Evolutionary conservation across 2,113 vertebrate species (phyloP).

Genomic region (Garra rufa): DNA sequence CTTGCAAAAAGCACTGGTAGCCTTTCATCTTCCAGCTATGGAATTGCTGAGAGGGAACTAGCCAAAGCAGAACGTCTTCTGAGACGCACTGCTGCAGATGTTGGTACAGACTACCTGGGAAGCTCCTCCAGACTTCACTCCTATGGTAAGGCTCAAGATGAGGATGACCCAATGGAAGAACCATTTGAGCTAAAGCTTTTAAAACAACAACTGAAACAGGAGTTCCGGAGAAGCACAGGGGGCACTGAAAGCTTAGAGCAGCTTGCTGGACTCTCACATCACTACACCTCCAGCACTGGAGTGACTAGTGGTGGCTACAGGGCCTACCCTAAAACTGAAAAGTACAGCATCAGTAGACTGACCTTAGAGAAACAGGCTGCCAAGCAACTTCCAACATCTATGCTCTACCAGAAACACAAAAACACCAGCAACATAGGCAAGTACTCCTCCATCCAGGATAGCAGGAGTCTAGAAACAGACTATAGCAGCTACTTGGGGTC

Average conservation of each 20-base stretch:
- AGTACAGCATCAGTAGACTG: constrained; percentile 95
- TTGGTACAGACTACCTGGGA: constrained; percentile 89
- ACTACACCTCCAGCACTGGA: constrained; percentile 82
- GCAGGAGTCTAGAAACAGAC: constrained; percentile 89
- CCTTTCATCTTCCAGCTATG: constrained; percentile 86
- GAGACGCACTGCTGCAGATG: constrained; percentile 82
- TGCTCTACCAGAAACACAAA: constrained; percentile 97
- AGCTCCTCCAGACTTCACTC: constrained; percentile 89
- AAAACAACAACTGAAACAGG: constrained; percentile 98
- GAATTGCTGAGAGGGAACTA: constrained; percentile 92
- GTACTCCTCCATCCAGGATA: constrained; percentile 94
- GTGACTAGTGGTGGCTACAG: constrained; percentile 82
- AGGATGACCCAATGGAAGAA: constrained; percentile 97
- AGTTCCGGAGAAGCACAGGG: constrained; percentile 92
- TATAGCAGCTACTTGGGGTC: constrained; percentile 90
- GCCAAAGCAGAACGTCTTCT: constrained; percentile 92
- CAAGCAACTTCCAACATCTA: constrained; percentile 93
- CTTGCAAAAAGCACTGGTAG: constrained; percentile 86
- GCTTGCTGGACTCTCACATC: constrained; percentile 88
- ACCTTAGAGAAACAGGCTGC: constrained; percentile 98
- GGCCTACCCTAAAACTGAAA: constrained; percentile 93
- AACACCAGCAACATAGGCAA: constrained; percentile 88
- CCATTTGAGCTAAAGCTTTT: constrained; percentile 96
- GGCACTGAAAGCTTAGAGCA: constrained; percentile 92
- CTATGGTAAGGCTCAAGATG: constrained; percentile 93